Percentiles rank a stretch among this genome's conserved stretches.
Evolutionary conservation across 1,140 invertebrate genomes (phyloP).

Genomic region (Drosophila pallidifrons): DNA sequence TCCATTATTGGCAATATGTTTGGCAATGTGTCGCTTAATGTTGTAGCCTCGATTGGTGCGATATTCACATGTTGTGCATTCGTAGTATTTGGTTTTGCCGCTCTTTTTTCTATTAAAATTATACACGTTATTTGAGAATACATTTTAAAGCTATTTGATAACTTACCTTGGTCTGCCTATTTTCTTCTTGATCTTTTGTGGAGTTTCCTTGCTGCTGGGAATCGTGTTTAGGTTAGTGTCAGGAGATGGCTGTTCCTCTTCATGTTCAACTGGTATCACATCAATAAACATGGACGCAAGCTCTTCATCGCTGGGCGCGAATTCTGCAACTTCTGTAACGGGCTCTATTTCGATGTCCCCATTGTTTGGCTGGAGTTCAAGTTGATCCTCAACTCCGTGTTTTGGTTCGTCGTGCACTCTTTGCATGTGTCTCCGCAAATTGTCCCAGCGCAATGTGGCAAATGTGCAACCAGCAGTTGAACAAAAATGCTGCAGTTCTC

Average conservation of each 20-base stretch:
- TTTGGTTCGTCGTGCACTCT: slow-evolving; percentile 16
- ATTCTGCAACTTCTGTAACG: background rate
- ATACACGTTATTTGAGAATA: background rate
- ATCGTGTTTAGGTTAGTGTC: background rate
- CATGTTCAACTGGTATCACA: background rate
- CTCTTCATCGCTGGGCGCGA: background rate
- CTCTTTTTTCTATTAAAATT: slow-evolving; percentile 21
- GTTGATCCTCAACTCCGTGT: background rate
- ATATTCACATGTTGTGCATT: slow-evolving; percentile 37
- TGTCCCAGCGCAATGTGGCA: slow-evolving; percentile 36
- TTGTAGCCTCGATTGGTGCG: slow-evolving; percentile 37
- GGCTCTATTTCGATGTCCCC: background rate
- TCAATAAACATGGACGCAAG: slow-evolving; percentile 1
- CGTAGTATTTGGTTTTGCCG: slow-evolving; percentile 25
- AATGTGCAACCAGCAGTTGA: background rate
- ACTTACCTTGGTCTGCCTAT: slow-evolving; percentile 24
- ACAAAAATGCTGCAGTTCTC: slow-evolving; percentile 30
- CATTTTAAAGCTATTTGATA: background rate
- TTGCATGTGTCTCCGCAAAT: slow-evolving; percentile 20
- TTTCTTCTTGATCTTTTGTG: background rate
- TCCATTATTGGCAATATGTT: slow-evolving; percentile 16
- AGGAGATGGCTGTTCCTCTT: background rate
- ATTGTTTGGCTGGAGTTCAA: background rate
- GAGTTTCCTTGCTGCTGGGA: background rate
- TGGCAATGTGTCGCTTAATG: slow-evolving; percentile 38